phyloP scores from a whole-genome alignment of 2,888 invertebrate species.

The Drosophila paramelanica region DNA sequence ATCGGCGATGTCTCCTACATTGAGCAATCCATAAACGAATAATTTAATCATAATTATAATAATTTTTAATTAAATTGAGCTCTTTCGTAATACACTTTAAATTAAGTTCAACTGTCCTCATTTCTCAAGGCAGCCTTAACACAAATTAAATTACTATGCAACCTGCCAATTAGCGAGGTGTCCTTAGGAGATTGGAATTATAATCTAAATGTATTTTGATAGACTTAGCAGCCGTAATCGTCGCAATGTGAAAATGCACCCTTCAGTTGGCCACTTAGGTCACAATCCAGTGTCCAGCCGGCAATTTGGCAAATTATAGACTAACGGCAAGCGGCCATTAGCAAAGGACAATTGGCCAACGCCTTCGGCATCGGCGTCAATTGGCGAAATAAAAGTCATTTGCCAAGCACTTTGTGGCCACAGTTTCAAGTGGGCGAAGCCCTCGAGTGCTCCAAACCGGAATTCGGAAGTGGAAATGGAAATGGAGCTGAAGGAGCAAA shows the following conservation, averaged over 20 bases:
- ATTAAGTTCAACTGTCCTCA: too few relatives aligned
- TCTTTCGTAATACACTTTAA: too few relatives aligned
- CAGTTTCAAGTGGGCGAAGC: conserved; percentile 52
- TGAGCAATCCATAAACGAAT: too few relatives aligned
- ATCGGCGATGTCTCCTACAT: too few relatives aligned
- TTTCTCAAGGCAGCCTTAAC: too few relatives aligned
- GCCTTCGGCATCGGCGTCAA: conserved; percentile 37
- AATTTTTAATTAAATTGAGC: too few relatives aligned
- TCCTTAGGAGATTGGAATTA: too few relatives aligned
- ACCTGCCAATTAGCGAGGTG: neutral
- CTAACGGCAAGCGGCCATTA: conserved; percentile 18
- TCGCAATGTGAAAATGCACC: conserved; percentile 9
- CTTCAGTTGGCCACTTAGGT: conserved; percentile 7
- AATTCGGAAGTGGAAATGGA: neutral
- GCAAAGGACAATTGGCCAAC: conserved; percentile 41
- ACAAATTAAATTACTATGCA: neutral
- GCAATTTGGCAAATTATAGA: conserved; percentile 1
- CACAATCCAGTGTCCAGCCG: conserved; percentile 37
- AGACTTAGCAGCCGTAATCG: neutral
- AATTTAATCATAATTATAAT: too few relatives aligned
- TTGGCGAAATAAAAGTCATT: conserved; percentile 65
- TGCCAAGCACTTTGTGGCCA: conserved; percentile 53
- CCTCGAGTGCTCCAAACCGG: conserved; percentile 11
- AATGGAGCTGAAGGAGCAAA: conserved; percentile 19
- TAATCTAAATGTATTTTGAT: conserved; percentile 1